Percentiles rank a stretch among this genome's conserved stretches.
Evolutionary conservation across 2,113 vertebrate genomes (phyloP).

Genomic region (Phylloscopus trochiloides): DNA sequence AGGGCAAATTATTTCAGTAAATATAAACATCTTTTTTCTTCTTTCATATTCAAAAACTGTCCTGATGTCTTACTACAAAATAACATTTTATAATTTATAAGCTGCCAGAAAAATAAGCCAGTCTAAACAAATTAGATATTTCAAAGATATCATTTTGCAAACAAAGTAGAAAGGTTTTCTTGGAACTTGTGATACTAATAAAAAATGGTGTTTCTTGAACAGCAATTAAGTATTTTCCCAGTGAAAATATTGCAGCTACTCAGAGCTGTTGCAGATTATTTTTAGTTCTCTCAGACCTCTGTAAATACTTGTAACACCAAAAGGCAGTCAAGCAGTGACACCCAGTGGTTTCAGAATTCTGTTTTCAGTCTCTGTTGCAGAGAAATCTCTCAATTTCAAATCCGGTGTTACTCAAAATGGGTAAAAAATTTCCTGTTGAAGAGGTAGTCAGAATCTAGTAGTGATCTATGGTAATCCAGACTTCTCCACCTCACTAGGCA

Average conservation of each 20-base stretch:
- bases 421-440: background rate
- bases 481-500: background rate
- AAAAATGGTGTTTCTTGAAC: conserved; percentile 25
- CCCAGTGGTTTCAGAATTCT: conserved; percentile 49
- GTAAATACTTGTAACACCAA: background rate
- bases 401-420: background rate
- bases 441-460: background rate
- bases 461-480: background rate
- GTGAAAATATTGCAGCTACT: background rate
- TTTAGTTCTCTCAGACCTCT: background rate
- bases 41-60: background rate
- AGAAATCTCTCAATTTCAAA: background rate
- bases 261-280: background rate
- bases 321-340: conserved; percentile 59
- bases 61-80: background rate
- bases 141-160: background rate
- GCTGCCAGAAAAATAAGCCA: background rate
- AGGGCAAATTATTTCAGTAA: background rate
- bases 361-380: background rate
- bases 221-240: conserved; percentile 23
- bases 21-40: background rate
- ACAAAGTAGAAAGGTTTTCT: background rate
- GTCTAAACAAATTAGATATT: background rate
- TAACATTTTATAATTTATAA: background rate
- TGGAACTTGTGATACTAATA: background rate